Conservation (phyloP, 2,113 vertebrate species). For the Passer montanus region DNA sequence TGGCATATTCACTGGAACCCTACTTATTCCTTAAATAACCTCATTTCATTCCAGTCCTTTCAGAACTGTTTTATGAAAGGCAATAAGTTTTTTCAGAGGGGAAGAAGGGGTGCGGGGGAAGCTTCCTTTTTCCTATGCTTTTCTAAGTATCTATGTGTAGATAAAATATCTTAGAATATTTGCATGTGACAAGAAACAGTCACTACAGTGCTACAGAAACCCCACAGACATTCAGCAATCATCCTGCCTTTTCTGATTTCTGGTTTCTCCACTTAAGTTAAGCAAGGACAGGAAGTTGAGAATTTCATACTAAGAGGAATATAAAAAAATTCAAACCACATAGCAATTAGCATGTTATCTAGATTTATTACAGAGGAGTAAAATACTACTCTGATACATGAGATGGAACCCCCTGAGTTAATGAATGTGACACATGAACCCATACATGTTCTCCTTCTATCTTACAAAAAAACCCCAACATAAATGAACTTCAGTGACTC, state of each 20-base stretch:
- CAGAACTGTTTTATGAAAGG: not conserved
- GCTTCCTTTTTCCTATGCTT: not conserved
- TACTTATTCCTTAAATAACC: not conserved
- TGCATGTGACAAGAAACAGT: not conserved
- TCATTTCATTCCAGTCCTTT: not conserved
- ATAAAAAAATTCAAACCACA: not conserved
- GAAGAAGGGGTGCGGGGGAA: not conserved
- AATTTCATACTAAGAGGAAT: not conserved
- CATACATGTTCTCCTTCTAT: not conserved
- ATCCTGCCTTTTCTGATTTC: not conserved
- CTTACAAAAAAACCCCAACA: not conserved
- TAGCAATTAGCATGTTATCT: not conserved
- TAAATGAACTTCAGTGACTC: not conserved
- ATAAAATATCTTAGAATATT: not conserved
- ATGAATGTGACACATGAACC: not conserved
- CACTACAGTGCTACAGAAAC: not conserved
- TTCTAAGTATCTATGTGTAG: not conserved
- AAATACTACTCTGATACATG: not conserved
- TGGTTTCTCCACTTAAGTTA: not conserved
- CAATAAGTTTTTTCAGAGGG: not conserved
- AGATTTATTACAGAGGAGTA: not conserved
- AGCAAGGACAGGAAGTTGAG: not conserved
- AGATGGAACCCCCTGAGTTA: not conserved
- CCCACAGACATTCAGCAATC: not conserved
- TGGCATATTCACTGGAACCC: conserved; percentile 40